Conservation (phyloP, 2,113 vertebrate genomes). For the Nibea coibor region DNA sequence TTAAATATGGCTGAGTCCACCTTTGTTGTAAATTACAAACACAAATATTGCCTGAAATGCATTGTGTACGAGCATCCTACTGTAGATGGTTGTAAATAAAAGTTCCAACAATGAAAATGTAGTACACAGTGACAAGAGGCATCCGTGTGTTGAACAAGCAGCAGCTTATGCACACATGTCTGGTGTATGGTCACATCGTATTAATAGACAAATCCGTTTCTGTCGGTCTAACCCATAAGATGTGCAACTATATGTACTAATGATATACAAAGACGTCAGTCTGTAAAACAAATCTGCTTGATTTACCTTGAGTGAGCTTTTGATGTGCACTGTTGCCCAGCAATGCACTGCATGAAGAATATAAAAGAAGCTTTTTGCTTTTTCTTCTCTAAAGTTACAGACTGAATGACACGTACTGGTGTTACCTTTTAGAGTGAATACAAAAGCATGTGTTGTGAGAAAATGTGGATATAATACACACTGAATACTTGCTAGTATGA, state of each 20-base stretch:
- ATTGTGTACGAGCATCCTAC: neutral
- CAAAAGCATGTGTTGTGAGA: neutral
- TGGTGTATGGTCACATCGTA: neutral
- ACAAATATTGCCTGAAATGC: neutral
- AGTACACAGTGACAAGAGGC: neutral
- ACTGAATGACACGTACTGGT: neutral
- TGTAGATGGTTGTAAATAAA: neutral
- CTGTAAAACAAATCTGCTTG: neutral
- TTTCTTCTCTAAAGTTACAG: neutral
- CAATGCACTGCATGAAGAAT: neutral
- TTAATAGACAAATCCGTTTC: neutral
- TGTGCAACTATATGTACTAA: neutral
- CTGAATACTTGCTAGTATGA: neutral
- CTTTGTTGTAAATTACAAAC: neutral
- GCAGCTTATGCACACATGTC: neutral
- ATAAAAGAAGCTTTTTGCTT: neutral
- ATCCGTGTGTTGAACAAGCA: neutral
- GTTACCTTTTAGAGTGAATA: neutral
- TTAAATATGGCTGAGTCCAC: neutral
- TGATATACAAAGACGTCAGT: neutral
- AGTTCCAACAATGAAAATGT: neutral
- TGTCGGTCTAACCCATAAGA: neutral
- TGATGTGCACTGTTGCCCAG: neutral
- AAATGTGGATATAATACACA: neutral
- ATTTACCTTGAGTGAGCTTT: neutral